Evolutionary conservation across 2,888 invertebrate genomes (phyloP).

Genomic region (Tipula helvola): DNA sequence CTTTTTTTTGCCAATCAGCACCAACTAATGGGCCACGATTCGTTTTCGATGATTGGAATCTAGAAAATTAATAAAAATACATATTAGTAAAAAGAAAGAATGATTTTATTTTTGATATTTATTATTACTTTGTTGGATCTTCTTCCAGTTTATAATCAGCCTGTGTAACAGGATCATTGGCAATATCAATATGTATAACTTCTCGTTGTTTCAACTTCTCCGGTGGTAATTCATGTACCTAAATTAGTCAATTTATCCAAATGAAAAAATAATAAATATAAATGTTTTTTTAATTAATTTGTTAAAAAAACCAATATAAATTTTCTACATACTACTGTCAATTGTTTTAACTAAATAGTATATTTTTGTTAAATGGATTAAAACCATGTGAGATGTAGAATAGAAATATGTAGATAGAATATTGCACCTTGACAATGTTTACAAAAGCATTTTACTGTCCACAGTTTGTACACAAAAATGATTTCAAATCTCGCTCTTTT

Average conservation of each 20-base stretch:
- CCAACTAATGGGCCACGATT: conserved; percentile 81
- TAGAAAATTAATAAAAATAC: conserved; percentile 23
- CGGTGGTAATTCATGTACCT: conserved; percentile 86
- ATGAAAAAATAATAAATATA: not conserved
- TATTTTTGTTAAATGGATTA: not conserved
- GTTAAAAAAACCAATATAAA: not conserved
- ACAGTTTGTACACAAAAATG: not conserved
- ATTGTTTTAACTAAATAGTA: not conserved
- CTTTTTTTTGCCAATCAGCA: conserved; percentile 64
- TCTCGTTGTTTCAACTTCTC: conserved; percentile 84
- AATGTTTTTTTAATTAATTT: not conserved
- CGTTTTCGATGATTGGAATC: conserved; percentile 84
- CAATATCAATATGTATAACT: conserved; percentile 88
- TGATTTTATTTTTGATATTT: not conserved
- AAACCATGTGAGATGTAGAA: not conserved
- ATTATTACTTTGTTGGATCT: conserved; percentile 47
- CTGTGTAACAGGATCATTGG: conserved; percentile 69
- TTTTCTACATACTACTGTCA: not conserved
- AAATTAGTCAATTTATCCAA: conserved; percentile 14
- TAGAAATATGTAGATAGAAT: not conserved
- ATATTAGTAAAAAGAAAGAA: not conserved
- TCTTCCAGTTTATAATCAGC: conserved; percentile 82
- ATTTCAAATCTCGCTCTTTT: not conserved
- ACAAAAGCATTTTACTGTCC: not conserved
- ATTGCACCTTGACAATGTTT: not conserved